These are phyloP conservation scores for Athalia circularis DNA, from an alignment of 2,888 invertebrate genomes.

Conservation along the genomic window DNA sequence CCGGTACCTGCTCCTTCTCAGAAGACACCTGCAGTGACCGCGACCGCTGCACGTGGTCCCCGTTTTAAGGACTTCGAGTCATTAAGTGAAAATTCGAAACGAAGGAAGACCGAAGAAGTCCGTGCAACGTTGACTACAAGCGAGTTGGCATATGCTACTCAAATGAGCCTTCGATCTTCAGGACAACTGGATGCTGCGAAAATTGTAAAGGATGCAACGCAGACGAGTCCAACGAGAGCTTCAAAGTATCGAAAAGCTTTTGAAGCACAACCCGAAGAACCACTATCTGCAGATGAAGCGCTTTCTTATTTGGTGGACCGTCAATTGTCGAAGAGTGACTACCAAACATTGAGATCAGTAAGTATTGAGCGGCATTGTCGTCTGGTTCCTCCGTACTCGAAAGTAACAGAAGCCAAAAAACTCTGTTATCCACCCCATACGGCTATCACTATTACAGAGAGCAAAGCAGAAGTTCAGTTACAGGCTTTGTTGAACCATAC, in stretches of 20 bases:
- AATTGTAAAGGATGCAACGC: conserved; percentile 52
- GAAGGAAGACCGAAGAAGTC: conserved; percentile 45
- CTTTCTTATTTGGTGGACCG: conserved; percentile 46
- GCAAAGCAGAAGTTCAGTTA: conserved; percentile 48
- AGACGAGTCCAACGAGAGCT: conserved; percentile 48
- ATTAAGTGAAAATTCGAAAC: conserved; percentile 48
- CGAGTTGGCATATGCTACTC: conserved; percentile 50
- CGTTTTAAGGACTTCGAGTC: conserved; percentile 36
- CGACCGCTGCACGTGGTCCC: conserved; percentile 36
- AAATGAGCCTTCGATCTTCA: conserved; percentile 52
- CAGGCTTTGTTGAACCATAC: conserved; percentile 50
- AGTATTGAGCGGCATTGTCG: conserved; percentile 53
- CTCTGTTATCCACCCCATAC: conserved; percentile 46
- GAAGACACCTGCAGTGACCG: conserved; percentile 24
- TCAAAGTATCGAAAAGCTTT: conserved; percentile 43
- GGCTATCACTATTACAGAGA: conserved; percentile 47
- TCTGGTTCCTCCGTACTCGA: conserved; percentile 48
- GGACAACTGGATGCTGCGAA: conserved; percentile 52
- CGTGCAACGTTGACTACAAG: conserved; percentile 36
- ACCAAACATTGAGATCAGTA: conserved; percentile 57
- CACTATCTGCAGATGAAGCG: conserved; percentile 34
- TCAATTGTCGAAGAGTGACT: conserved; percentile 58
- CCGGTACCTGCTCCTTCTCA: conserved; percentile 27
- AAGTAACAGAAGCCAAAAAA: conserved; percentile 46
- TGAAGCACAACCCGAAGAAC: conserved; percentile 26